phyloP scores from a whole-genome alignment of 2,113 vertebrate genomes.

The Chloebia gouldiae region DNA sequence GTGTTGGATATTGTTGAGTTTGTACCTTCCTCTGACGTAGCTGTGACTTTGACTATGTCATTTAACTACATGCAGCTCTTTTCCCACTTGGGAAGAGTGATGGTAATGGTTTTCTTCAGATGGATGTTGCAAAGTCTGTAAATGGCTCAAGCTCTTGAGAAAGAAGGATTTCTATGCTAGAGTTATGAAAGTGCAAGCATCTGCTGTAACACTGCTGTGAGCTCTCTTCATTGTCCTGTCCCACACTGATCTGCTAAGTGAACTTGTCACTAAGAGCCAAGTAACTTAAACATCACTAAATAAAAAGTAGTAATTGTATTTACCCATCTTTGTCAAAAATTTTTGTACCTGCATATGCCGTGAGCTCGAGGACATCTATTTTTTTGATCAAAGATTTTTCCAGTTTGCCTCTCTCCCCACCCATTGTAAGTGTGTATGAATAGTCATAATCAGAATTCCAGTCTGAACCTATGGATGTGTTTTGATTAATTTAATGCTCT shows the following conservation, averaged over 20 bases:
- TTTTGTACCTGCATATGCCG: background rate
- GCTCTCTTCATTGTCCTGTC: background rate
- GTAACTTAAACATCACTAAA: background rate
- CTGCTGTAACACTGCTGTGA: background rate
- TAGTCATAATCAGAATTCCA: background rate
- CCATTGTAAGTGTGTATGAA: background rate
- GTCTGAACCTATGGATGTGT: background rate
- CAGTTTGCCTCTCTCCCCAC: background rate
- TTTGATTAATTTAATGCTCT: background rate
- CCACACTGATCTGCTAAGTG: accelerated
- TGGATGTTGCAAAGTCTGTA: background rate
- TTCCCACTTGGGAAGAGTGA: background rate
- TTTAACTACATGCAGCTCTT: background rate
- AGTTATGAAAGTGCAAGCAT: background rate
- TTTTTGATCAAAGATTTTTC: background rate
- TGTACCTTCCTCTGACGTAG: background rate
- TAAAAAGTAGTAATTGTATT: background rate
- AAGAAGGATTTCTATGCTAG: background rate
- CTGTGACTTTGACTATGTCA: background rate
- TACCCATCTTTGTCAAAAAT: background rate
- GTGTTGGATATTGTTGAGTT: background rate
- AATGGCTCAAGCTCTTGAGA: background rate
- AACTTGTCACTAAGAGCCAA: background rate
- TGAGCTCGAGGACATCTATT: background rate
- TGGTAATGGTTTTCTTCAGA: background rate